Evolutionary conservation across 2,888 invertebrate species (phyloP).

Genomic region (Frankliniella fusca): DNA sequence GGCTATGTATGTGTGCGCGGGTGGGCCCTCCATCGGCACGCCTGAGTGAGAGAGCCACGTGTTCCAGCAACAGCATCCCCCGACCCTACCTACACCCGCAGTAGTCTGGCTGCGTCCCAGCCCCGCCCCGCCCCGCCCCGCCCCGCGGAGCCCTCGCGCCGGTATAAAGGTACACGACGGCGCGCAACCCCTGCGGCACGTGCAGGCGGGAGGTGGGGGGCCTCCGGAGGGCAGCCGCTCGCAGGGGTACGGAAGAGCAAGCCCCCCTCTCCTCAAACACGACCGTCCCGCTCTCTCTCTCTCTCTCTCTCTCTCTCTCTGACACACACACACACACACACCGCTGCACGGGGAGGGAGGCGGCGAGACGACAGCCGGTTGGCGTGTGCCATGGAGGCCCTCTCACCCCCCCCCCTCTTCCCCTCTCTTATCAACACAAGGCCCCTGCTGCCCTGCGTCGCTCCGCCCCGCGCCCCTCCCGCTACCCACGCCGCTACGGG

Average conservation of each 20-base stretch:
- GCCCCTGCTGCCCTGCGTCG: too few species aligned
- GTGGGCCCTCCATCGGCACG: neutral
- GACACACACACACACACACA: conserved; percentile 5
- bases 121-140: too few species aligned
- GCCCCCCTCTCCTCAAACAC: conserved; percentile 15
- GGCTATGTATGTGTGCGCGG: neutral
- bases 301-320: too few species aligned
- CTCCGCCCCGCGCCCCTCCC: too few species aligned
- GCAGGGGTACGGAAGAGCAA: neutral
- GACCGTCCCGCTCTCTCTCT: neutral
- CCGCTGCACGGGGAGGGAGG: neutral
- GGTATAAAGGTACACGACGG: too few species aligned
- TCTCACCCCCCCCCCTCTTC: neutral
- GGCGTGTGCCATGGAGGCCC: neutral
- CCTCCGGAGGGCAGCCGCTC: neutral
- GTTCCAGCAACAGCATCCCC: neutral
- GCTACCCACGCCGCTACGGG: too few species aligned
- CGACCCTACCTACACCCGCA: too few species aligned
- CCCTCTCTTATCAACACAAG: neutral
- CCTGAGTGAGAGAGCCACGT: neutral
- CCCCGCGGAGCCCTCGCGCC: too few species aligned
- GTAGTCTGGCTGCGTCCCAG: too few species aligned
- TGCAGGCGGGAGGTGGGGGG: too few species aligned
- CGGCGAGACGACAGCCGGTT: neutral
- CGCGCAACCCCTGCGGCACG: too few species aligned